Evolutionary conservation across 2,888 invertebrate species (phyloP).

Genomic region (Melanargia galathea): DNA sequence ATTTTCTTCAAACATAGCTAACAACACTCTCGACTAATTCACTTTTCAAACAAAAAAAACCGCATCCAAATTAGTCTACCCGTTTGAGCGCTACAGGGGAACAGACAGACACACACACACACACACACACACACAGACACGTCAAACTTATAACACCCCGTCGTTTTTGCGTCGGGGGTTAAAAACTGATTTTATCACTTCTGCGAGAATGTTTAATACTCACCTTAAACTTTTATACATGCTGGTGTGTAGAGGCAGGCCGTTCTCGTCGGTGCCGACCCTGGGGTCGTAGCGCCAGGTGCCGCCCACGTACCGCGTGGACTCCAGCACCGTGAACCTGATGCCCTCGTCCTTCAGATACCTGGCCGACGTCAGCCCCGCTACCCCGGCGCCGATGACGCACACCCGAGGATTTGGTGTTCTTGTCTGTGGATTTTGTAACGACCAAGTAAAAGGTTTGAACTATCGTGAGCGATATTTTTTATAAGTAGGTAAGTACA

Average conservation of each 20-base stretch:
- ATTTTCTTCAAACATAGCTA: too few relatives aligned
- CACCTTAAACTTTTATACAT: slow-evolving; percentile 87
- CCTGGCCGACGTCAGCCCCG: slow-evolving; percentile 65
- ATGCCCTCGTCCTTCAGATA: slow-evolving; percentile 68
- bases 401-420: slow-evolving; percentile 56
- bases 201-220: background rate
- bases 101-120: too few relatives aligned
- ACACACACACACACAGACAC: too few relatives aligned
- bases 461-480: too few relatives aligned
- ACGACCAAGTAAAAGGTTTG: background rate
- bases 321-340: slow-evolving; percentile 67
- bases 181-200: too few relatives aligned
- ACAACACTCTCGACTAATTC: too few relatives aligned
- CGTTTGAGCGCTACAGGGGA: too few relatives aligned
- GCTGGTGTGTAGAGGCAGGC: slow-evolving; percentile 84
- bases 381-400: slow-evolving; percentile 71
- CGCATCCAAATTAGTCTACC: too few relatives aligned
- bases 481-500: too few relatives aligned
- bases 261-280: slow-evolving; percentile 79
- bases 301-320: slow-evolving; percentile 67
- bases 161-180: too few relatives aligned
- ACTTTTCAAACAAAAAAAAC: too few relatives aligned
- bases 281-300: slow-evolving; percentile 76
- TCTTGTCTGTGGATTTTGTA: slow-evolving; percentile 28
- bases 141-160: too few relatives aligned